Base-by-base conservation (phyloP, 2,113 vertebrate genomes). In the Mobula birostris region DNA sequence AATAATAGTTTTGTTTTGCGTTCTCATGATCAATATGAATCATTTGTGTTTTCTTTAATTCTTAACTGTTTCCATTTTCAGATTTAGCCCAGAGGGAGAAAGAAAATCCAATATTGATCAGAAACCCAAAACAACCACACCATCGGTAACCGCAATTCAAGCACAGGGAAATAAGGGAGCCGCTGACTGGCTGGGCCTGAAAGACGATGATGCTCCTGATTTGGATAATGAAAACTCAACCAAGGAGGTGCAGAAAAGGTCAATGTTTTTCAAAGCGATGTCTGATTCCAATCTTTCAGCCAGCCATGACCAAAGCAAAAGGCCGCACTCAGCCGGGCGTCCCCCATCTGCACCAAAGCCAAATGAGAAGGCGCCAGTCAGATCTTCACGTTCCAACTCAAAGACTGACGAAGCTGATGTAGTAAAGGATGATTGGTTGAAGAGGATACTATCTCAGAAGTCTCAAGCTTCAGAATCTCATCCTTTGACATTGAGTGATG, bases 171-270 rank as follows among this genome's bases (percentile, higher is more conserved):
- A 94, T 29, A 96, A 95, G 76, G 94, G 94, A 58, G 96, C 97
- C 0, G 97, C 97, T 0, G 97, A 98, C 95, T 98, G 98, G 98
- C 94, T 98, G 19, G 97, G 98, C 48, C 96, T 98, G 74, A 98
- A 97, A 77, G 95, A 97, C 1, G 96, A 97, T 0, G 96, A 95
- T 2, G 56, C 82, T 9, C 94, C 40, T 48, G 58, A 94, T 0
- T 94, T 94, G 36, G 93, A 95, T 32, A 94, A 95, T 0, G 1
- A 29, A 0, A 93, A 95, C 12, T 95, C 94, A 17, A 58, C 1
- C 9, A 95, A 95, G 63, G 95, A 95, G 36, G 7, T 94, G n/a
- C 66, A 0, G 0, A 90, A 72, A 0, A 32, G 15, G 27, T 95
- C n/a, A 11, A 66, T 29, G 3, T 93, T 93, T 19, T 48, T 56